Evolutionary conservation across 2,888 invertebrate species (phyloP), one percentile per base, ranked within the genome.

Genomic region (Drosophila picticornis): DNA sequence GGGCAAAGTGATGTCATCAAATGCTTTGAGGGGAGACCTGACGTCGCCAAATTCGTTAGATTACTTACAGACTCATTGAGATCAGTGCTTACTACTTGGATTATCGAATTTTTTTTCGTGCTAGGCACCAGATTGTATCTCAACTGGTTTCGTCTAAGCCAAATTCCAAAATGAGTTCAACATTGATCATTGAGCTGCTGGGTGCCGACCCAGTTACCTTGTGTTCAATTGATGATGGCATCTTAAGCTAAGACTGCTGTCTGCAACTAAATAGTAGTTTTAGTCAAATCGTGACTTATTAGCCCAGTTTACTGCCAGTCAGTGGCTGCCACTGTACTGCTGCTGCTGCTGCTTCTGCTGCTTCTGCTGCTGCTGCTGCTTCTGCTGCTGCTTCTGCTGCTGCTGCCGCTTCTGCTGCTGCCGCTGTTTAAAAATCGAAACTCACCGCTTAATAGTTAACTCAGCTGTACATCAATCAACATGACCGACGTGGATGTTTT

Each of bases 401-500:
- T 34, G 34, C 34, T 34, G 13, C 34, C n/a, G 13, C 29, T 25
- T 3, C 29, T 25, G 25, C 31, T n/a, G 48, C 46, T 57, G 69
- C 64, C 69, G 68, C 55, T 65, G 61, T 71, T 69, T 51, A 31
- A 53, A 43, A 27, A 51, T 40, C 10, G n/a, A 34, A 57, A 61
- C 38, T 58, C n/a, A 61, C 25, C 25, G 38, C 55, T 16, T 38
- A 16, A 59, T 38, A 58, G 43, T 46, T 55, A 27, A 10, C n/a
- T 31, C 51, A 43, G 62, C 57, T 50, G 52, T 36, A n/a, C 25
- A 60, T 36, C 53, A 31, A 46, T 67, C 66, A 72, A 71, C 13
- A 84, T 93, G 92, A 87, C 90, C 96, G 96, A 96, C 77, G 95
- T 96, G 78, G 96, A 97, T 94, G 95, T 96, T 89, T 93, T 97